Conservation (phyloP, 2,888 invertebrate species). For the Tenthredo amoena region DNA sequence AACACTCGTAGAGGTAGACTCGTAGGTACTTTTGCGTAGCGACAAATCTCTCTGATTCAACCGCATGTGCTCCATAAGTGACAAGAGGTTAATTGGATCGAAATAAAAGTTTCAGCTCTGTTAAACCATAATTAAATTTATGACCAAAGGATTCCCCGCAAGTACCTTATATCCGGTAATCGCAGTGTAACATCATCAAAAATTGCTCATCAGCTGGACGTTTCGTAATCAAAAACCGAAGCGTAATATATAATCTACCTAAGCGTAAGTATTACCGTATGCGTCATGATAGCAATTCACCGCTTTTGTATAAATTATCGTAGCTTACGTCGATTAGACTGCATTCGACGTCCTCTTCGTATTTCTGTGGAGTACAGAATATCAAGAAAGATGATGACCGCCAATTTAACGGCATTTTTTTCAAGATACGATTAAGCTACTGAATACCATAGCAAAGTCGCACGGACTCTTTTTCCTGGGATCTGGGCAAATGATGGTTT, state of each 20-base stretch:
- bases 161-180: not conserved
- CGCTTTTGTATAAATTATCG: not conserved
- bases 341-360: not conserved
- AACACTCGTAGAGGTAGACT: not conserved
- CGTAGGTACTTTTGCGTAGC: not conserved
- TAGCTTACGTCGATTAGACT: not conserved
- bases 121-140: not conserved
- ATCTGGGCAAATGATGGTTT: conserved; percentile 31
- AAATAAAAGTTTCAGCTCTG: not conserved
- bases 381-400: conserved; percentile 6
- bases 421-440: conserved; percentile 1
- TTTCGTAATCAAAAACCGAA: not conserved
- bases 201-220: not conserved
- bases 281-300: not conserved
- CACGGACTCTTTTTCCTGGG: conserved; percentile 46
- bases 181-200: not conserved
- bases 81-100: conserved; percentile 13
- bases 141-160: not conserved
- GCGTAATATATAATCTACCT: not conserved
- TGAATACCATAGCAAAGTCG: conserved; percentile 5
- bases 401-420: not conserved
- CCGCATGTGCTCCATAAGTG: not conserved
- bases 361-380: not conserved
- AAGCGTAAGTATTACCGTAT: not conserved
- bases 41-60: conserved; percentile 11